Base-by-base conservation (phyloP, 2,113 vertebrate species). In the Eubucco bourcierii region DNA sequence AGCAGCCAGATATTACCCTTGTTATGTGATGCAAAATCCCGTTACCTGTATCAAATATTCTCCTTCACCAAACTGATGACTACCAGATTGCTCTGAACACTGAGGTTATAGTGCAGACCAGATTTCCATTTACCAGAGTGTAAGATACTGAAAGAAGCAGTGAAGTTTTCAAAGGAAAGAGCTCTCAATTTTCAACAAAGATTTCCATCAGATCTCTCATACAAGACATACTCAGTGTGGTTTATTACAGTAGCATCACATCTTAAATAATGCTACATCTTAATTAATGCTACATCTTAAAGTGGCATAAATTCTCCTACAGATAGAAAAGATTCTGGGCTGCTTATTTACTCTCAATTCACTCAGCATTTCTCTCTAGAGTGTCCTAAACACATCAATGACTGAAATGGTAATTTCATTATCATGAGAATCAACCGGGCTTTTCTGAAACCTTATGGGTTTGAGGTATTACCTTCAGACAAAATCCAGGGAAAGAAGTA, bases 1-100 rank as follows among this genome's bases (percentile, higher is more conserved):
- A 82, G 55, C 59, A 2, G 9, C 10, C 7, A 53, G 61, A 63
- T 46, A 58, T 8, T 66, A 7, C 6, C 0, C 0, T 56, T 10
- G 0, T n/a, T 44, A 39, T 24, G 18, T 34, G 18, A 20, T n/a
- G 66, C 17, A 77, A 52, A 70, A 84, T 5, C 24, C 59, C 2
- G 2, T 50, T 80, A 80, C 27, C n/a, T 58, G 73, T 70, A 25
- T 5, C 21, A 87, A 79, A 75, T 58, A 46, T 9, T 77, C 23
- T 76, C 16, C 78, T 66, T 58, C 18, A 80, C 27, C 12, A 74
- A 84, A 28, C 8, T 46, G 19, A 33, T 28, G 65, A 14, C 46
- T 55, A 37, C 13, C 7, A 29, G 39, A 70, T 39, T 91, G 39
- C 15, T 44, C 27, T 55, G 29, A 68, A 47, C 13, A 68, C 5